Evolutionary conservation across 2,113 vertebrate species (phyloP), one percentile per base, ranked within the genome.

Genomic region (Beaufortia kweichowensis): DNA sequence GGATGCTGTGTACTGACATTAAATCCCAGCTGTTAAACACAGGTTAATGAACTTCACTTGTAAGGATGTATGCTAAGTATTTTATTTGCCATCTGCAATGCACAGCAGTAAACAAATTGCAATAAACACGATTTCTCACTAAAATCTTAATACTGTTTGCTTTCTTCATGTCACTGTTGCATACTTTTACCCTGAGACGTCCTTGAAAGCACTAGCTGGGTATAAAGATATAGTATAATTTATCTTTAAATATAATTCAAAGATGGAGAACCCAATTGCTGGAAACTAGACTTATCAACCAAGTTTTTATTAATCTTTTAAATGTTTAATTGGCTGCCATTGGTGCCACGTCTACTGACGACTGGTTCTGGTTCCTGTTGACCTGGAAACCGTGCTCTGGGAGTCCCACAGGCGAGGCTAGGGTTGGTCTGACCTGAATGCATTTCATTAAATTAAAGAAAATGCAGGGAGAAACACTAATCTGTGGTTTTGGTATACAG

Each of bases 401-500:
- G 77, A 70, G 81, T 60, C 67, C 35, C 64, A 64, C 61, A 59
- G 11, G 79, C 77, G 61, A 76, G 79, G 77, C 75, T 61, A 75
- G 56, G 78, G 83, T 83, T 84, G 81, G 82, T 81, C 84, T 89
- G 88, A 90, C 89, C 87, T 90, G 76, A 82, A 89, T 90, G 87
- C 88, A 90, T 88, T 83, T 84, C 75, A 89, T 90, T 90, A 85
- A 79, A 78, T 84, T 80, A 76, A 70, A 73, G 60, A 76, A 79
- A 85, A 75, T 81, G 77, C 75, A 26, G 77, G 71, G 84, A 79
- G 78, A 78, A 75, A 81, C 75, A 81, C 57, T 69, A 63, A 29
- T 68, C 55, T 56, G 75, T 59, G 41, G 71, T 64, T 56, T 68
- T 81, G 67, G n/a, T 11, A 35, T 72, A 72, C 69, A 72, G 53